These are phyloP conservation scores for Leptosomus discolor DNA, from an alignment of 2,113 vertebrate genomes.

Conservation along the genomic window DNA sequence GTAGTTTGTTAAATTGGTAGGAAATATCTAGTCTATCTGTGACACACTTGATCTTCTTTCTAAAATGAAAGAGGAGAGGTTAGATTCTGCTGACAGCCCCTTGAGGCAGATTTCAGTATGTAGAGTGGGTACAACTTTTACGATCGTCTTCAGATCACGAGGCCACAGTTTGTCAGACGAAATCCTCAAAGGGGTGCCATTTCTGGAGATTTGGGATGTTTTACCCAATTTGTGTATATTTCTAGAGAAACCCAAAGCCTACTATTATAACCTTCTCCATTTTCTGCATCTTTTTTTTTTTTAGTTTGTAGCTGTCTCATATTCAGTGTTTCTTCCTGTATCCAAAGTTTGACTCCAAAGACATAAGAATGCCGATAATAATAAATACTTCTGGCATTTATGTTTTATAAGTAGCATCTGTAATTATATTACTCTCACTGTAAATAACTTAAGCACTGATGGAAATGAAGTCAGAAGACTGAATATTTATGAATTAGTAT, in stretches of 20 bases:
- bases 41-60: not conserved
- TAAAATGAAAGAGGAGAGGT: not conserved
- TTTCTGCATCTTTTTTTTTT: not conserved
- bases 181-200: not conserved
- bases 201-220: not conserved
- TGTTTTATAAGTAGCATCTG: constrained; percentile 34
- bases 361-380: constrained; percentile 12
- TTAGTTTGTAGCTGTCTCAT: not conserved
- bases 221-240: not conserved
- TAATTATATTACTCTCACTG: constrained; percentile 58
- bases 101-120: not conserved
- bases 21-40: not conserved
- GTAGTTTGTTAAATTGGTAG: not conserved
- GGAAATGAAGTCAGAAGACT: constrained; percentile 56
- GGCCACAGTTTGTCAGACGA: not conserved
- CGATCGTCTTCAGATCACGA: not conserved
- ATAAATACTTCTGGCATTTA: constrained; percentile 54
- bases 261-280: not conserved
- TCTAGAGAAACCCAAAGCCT: not conserved
- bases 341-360: not conserved
- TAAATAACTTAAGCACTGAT: constrained; percentile 60
- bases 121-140: not conserved
- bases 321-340: not conserved
- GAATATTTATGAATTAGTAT: constrained; percentile 64
- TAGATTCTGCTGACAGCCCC: not conserved